These are phyloP conservation scores for Pygoscelis antarcticus DNA, from an alignment of 2,113 vertebrate genomes.

Conservation along the genomic window DNA sequence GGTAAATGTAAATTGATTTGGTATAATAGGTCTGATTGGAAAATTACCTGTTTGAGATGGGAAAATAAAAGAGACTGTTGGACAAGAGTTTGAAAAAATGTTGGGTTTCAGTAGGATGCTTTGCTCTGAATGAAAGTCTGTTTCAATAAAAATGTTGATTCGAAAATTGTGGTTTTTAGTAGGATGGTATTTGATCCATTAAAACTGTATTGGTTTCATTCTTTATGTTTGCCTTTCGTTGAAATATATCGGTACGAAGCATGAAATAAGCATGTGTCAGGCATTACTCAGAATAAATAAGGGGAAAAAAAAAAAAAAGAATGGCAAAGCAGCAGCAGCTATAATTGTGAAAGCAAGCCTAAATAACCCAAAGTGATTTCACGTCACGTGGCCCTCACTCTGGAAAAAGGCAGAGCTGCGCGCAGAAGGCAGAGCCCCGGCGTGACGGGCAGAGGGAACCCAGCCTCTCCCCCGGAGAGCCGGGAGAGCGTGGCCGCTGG, in stretches of 20 bases:
- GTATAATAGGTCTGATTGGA: slow-evolving; percentile 67
- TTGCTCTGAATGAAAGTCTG: slow-evolving; percentile 32
- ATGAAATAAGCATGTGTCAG: slow-evolving; percentile 56
- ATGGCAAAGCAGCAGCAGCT: background rate
- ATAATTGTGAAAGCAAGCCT: background rate
- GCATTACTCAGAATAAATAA: background rate
- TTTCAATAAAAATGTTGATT: slow-evolving; percentile 58
- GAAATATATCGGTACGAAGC: slow-evolving; percentile 46
- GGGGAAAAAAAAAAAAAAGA: background rate
- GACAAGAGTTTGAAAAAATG: slow-evolving; percentile 44
- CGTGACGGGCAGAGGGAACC: background rate
- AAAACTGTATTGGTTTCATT: slow-evolving; percentile 47
- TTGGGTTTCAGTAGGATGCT: slow-evolving; percentile 35
- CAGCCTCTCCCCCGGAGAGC: background rate
- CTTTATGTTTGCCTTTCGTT: slow-evolving; percentile 30
- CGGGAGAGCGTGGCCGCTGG: background rate
- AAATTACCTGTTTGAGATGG: slow-evolving; percentile 65
- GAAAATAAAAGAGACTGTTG: slow-evolving; percentile 48
- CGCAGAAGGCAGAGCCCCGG: background rate
- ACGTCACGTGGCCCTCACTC: background rate
- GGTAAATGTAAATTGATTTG: slow-evolving; percentile 49
- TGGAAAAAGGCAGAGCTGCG: background rate
- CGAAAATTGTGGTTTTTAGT: slow-evolving; percentile 65
- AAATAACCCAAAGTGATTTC: background rate
- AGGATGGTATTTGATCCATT: slow-evolving; percentile 59